These are phyloP conservation scores for Bombylius discolor DNA, from an alignment of 2,888 invertebrate genomes.

Conservation along the genomic window DNA sequence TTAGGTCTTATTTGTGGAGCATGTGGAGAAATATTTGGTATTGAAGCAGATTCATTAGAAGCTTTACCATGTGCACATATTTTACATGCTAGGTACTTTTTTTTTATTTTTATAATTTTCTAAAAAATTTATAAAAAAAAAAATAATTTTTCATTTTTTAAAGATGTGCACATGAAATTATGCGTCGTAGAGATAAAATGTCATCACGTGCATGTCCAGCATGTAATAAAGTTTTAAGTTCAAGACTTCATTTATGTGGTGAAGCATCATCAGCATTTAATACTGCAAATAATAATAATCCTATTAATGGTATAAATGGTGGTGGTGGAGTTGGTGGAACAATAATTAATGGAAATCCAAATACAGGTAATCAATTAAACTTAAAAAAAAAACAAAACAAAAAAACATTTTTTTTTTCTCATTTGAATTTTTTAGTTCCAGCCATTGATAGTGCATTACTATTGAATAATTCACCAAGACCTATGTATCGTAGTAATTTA, in stretches of 20 bases:
- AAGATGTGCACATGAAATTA: conserved; percentile 54
- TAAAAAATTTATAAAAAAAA: neutral
- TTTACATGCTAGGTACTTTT: conserved; percentile 59
- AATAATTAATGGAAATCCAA: neutral
- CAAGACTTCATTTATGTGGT: conserved; percentile 45
- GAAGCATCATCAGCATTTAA: conserved; percentile 9
- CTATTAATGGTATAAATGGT: neutral
- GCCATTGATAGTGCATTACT: conserved; percentile 22
- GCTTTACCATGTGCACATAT: conserved; percentile 79
- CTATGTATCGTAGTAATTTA: conserved; percentile 31
- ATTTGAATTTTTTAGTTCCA: conserved; percentile 2
- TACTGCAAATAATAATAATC: conserved; percentile 9
- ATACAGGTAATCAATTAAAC: neutral
- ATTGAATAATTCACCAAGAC: conserved; percentile 23
- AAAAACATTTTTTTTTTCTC: neutral
- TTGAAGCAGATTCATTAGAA: conserved; percentile 59
- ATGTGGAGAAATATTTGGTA: conserved; percentile 64
- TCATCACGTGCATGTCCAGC: conserved; percentile 55
- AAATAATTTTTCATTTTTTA: neutral
- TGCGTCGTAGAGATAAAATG: conserved; percentile 49
- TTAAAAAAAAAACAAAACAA: neutral
- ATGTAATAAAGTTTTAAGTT: conserved; percentile 53
- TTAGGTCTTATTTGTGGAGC: conserved; percentile 69
- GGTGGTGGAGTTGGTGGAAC: neutral
- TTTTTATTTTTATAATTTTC: conserved; percentile 20